A percentile compares a stretch with the other conserved stretches of the same genome.
phyloP scores from a whole-genome alignment of 2,113 vertebrate species.

The Vulpes lagopus region DNA sequence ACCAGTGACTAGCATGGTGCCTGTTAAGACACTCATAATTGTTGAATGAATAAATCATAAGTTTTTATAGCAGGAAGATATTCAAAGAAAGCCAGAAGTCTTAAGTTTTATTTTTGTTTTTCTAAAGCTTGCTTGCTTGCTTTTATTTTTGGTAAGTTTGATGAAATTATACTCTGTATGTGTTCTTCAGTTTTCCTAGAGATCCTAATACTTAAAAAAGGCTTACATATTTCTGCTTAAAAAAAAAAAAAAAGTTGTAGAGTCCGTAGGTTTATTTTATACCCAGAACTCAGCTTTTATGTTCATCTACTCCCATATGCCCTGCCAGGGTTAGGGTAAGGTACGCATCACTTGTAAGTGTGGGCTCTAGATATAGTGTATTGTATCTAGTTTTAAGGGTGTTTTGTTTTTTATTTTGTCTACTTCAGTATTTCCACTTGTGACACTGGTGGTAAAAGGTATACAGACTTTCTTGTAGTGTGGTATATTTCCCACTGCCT shows the following conservation, averaged over 20 bases:
- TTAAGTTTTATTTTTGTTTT: conserved; percentile 55
- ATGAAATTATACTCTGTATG: conserved; percentile 23
- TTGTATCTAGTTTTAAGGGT: background rate
- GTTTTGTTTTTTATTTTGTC: background rate
- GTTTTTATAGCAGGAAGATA: conserved; percentile 37
- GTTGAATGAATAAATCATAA: background rate
- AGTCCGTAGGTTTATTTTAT: background rate
- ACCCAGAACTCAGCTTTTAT: background rate
- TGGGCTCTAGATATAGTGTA: too few relatives aligned
- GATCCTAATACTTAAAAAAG: conserved; percentile 32
- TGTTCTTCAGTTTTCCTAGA: conserved; percentile 16
- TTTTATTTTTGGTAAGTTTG: background rate
- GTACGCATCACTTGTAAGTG: background rate
- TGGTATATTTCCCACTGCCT: background rate
- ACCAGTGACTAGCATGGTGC: background rate
- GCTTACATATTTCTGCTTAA: conserved; percentile 16
- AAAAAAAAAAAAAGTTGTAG: background rate
- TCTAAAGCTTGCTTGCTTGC: background rate
- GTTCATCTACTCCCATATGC: background rate
- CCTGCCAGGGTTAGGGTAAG: background rate
- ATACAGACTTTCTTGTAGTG: background rate
- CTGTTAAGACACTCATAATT: background rate
- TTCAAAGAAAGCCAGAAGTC: conserved; percentile 37
- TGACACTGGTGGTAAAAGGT: background rate
- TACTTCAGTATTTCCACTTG: background rate